Conservation (phyloP, 2,113 vertebrate species). For the Rhynchomys soricoides region DNA sequence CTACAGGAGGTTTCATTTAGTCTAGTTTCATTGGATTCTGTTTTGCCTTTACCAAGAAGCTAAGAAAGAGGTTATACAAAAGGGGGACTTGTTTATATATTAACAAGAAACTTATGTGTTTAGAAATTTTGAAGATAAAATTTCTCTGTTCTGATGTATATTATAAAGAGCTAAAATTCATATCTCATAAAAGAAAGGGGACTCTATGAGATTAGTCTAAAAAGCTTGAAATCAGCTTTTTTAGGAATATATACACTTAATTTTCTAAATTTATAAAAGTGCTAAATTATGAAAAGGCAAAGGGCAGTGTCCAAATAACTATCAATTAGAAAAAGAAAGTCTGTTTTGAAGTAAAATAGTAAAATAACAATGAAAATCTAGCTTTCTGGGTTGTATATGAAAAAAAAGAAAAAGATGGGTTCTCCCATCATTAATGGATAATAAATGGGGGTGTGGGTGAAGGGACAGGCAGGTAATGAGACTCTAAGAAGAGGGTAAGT, state of each 20-base stretch:
- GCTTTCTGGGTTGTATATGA: not conserved
- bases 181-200: not conserved
- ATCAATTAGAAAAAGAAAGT: not conserved
- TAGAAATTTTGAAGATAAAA: conserved; percentile 27
- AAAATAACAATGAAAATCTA: not conserved
- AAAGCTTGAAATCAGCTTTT: not conserved
- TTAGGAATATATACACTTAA: conserved; percentile 34
- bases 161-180: conserved; percentile 24
- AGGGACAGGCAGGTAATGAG: not conserved
- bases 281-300: not conserved
- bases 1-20: not conserved
- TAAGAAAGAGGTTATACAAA: not conserved
- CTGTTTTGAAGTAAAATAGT: not conserved
- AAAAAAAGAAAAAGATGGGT: not conserved
- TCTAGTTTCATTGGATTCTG: not conserved
- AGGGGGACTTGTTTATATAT: not conserved
- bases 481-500: not conserved
- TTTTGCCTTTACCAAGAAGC: not conserved
- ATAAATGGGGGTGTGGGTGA: not conserved
- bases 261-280: conserved; percentile 15
- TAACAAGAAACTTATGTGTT: conserved; percentile 15
- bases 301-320: not conserved
- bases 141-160: not conserved
- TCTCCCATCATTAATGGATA: not conserved
- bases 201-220: not conserved